Conservation (phyloP, 2,888 invertebrate genomes). For the Temnothorax rugatulus region DNA sequence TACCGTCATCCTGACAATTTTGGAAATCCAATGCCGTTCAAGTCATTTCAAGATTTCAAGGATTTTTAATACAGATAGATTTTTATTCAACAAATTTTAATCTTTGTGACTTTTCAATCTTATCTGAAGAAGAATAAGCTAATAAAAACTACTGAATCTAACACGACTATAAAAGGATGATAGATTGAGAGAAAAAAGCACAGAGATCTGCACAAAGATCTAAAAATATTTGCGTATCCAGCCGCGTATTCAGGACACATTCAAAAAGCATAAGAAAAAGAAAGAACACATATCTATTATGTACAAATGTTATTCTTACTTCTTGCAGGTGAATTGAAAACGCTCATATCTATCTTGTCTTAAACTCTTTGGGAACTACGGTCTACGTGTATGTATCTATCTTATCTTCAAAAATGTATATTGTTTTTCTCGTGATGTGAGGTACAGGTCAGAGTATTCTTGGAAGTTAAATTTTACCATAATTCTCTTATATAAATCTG, state of each 20-base stretch:
- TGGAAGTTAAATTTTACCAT: neutral
- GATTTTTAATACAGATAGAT: neutral
- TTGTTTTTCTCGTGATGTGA: slow-evolving; percentile 8
- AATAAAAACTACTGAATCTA: neutral
- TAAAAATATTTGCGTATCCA: neutral
- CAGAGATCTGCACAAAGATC: neutral
- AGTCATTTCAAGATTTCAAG: neutral
- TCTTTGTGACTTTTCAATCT: neutral
- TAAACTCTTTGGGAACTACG: neutral
- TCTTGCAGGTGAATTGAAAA: slow-evolving; percentile 2
- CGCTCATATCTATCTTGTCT: neutral
- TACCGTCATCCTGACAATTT: too few relatives aligned
- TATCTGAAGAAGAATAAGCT: neutral
- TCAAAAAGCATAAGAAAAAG: neutral
- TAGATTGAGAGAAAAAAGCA: neutral
- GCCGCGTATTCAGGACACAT: neutral
- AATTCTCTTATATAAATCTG: neutral
- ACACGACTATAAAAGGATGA: neutral
- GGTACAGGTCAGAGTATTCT: neutral
- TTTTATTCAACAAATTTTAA: neutral
- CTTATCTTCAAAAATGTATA: slow-evolving; percentile 15
- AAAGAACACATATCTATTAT: neutral
- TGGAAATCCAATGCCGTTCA: neutral
- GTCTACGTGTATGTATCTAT: neutral
- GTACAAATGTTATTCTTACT: neutral